A percentile compares a stretch with the other conserved stretches of the same genome.
These are phyloP conservation scores for Notodonta dromedarius DNA, from an alignment of 2,888 invertebrate species.

Conservation along the genomic window DNA sequence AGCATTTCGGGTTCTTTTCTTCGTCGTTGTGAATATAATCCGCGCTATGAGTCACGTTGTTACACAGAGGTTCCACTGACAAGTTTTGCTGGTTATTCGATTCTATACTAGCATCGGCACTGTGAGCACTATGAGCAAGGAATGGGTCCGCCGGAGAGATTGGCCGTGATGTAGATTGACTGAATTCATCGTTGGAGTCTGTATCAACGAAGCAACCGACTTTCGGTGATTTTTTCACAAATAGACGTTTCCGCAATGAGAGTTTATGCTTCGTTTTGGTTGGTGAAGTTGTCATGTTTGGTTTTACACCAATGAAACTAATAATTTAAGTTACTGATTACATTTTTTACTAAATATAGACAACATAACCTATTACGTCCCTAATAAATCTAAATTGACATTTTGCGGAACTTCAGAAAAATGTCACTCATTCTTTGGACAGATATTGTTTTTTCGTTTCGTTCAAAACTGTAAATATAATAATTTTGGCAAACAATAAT, in stretches of 20 bases:
- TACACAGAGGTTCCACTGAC: constrained; percentile 50
- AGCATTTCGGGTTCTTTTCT: constrained; percentile 70
- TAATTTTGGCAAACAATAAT: too few species aligned
- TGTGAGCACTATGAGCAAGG: constrained; percentile 71
- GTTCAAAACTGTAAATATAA: not conserved
- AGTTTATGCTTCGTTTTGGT: constrained; percentile 78
- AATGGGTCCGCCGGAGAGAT: constrained; percentile 79
- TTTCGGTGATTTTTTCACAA: constrained; percentile 81
- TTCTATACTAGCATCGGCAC: constrained; percentile 55
- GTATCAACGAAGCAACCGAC: constrained; percentile 81
- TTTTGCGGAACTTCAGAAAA: constrained; percentile 39
- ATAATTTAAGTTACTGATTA: constrained; percentile 78
- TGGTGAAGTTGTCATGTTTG: constrained; percentile 79
- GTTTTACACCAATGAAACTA: constrained; percentile 64
- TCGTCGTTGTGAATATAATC: constrained; percentile 60
- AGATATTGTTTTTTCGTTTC: constrained; percentile 23
- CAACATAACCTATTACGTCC: constrained; percentile 73
- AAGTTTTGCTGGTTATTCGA: constrained; percentile 53
- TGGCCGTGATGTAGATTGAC: constrained; percentile 72
- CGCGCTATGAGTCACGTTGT: constrained; percentile 48
- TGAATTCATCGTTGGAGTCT: constrained; percentile 76
- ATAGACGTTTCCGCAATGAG: constrained; percentile 76
- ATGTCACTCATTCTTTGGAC: constrained; percentile 33
- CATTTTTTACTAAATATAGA: constrained; percentile 75
- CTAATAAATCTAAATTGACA: constrained; percentile 49